A percentile compares a stretch with the other conserved stretches of the same genome.
Conservation (phyloP, 2,888 invertebrate genomes). For the Megastigmus dorsalis region DNA sequence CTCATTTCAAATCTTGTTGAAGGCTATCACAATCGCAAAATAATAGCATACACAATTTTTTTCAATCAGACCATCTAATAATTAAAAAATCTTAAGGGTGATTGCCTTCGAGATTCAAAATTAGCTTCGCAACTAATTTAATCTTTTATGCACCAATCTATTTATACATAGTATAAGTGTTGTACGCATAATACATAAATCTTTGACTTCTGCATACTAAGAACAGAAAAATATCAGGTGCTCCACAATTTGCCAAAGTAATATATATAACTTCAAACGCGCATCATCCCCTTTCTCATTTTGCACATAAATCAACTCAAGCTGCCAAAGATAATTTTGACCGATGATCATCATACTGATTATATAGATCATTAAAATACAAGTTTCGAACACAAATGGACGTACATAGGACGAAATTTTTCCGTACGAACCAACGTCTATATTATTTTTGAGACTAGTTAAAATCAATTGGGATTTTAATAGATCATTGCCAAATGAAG, state of each 20-base stretch:
- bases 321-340: constrained; percentile 8
- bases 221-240: constrained; percentile 31
- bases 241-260: constrained; percentile 16
- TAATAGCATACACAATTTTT: neutral
- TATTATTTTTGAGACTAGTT: constrained; percentile 35
- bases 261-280: neutral
- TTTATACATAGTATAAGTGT: constrained; percentile 60
- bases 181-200: constrained; percentile 17
- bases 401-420: neutral
- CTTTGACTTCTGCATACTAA: constrained; percentile 11
- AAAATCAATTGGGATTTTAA: constrained; percentile 20
- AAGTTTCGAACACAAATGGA: constrained; percentile 20
- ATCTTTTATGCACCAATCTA: constrained; percentile 44
- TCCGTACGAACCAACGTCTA: constrained; percentile 21
- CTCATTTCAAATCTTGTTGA: constrained; percentile 21
- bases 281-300: neutral
- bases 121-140: constrained; percentile 10
- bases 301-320: constrained; percentile 2
- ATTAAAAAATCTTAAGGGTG: neutral
- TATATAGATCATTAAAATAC: constrained; percentile 12
- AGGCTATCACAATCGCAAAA: neutral
- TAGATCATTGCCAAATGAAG: constrained; percentile 28
- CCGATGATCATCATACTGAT: neutral
- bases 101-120: constrained; percentile 33
- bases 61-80: neutral